Evolutionary conservation across 2,797 vertebrate genomes (phyloP), one percentile per base, ranked within the genome.

Genomic region (Protosalanx chinensis): DNA sequence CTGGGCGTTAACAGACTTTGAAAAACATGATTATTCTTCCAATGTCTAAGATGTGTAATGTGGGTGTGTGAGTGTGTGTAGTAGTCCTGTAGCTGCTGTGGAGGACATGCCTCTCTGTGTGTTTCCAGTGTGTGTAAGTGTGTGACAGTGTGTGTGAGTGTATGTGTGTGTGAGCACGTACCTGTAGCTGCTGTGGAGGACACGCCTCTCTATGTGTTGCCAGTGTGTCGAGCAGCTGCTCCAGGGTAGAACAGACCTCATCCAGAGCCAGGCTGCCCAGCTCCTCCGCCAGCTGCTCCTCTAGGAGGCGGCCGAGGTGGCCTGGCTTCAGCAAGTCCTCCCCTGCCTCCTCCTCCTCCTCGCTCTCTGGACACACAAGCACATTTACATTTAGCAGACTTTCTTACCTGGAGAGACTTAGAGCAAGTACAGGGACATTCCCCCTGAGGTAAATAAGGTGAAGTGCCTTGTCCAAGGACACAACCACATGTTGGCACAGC

Each of bases 251-350:
- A 68, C 82, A 88, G 46, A 95, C 86, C 64, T 93, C 94, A 46
- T 91, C 92, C 64, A 96, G 79, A 2, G 90, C 86, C 67, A 99
- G 87, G 77, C 91, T 88, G 76, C 91, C 91, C 80, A 98, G 83
- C 69, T 96, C 93, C 0, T 87, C 90, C 67, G 86, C 92, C 16
- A 98, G 82, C 30, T 95, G 91, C 80, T 96, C 95, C 85, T 94
- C 93, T 85, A 99, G 83, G 74, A 95, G 90, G 30, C 84, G 91
- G 56, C 92, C 94, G 81, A 99, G 90, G 85, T 97, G 97, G 69
- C 94, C 94, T 0, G 88, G 79, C 79, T 94, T 94, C 74, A 98
- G 80, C 70, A 93, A 82, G 79, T 92, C 90, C 72, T 90, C 90
- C 30, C 49, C 13, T 0, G 74, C 67, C 68, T 86, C 76, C 4